Evolutionary conservation across 2,888 invertebrate species (phyloP).

Genomic region (Neoscelio sp.): DNA sequence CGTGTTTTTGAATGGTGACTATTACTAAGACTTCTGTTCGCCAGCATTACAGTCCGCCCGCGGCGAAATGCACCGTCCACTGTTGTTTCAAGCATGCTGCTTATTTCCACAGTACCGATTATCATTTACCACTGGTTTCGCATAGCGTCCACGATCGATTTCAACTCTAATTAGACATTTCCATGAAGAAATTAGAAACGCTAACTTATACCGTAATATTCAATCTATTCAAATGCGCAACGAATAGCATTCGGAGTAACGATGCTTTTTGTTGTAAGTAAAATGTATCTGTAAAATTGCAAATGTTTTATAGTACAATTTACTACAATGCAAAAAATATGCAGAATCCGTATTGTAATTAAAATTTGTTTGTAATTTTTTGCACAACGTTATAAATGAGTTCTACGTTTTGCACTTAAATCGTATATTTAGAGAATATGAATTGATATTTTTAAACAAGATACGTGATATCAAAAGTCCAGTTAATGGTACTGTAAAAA

Average conservation of each 20-base stretch:
- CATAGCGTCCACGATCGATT: conserved; percentile 46
- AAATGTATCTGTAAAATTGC: neutral
- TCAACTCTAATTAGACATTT: conserved; percentile 51
- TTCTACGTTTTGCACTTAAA: too few relatives aligned
- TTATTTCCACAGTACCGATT: conserved; percentile 61
- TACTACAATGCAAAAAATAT: too few relatives aligned
- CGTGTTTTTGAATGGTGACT: conserved; percentile 13
- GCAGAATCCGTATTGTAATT: too few relatives aligned
- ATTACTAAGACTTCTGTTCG: conserved; percentile 18
- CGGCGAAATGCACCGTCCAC: conserved; percentile 34
- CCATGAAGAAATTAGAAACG: conserved; percentile 40
- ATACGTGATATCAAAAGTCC: too few relatives aligned
- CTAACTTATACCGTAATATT: conserved; percentile 25
- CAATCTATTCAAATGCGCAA: conserved; percentile 46
- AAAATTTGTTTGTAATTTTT: too few relatives aligned
- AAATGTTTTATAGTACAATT: neutral
- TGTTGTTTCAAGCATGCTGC: conserved; percentile 46
- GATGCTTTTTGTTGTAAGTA: neutral
- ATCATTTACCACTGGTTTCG: conserved; percentile 46
- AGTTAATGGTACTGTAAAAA: too few relatives aligned
- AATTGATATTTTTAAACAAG: too few relatives aligned
- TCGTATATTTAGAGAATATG: too few relatives aligned
- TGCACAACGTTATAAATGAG: too few relatives aligned
- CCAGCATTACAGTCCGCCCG: conserved; percentile 14
- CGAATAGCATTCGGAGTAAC: conserved; percentile 13